These are phyloP conservation scores for Strigamia crassipes DNA, from an alignment of 2,888 invertebrate genomes.

Conservation along the genomic window DNA sequence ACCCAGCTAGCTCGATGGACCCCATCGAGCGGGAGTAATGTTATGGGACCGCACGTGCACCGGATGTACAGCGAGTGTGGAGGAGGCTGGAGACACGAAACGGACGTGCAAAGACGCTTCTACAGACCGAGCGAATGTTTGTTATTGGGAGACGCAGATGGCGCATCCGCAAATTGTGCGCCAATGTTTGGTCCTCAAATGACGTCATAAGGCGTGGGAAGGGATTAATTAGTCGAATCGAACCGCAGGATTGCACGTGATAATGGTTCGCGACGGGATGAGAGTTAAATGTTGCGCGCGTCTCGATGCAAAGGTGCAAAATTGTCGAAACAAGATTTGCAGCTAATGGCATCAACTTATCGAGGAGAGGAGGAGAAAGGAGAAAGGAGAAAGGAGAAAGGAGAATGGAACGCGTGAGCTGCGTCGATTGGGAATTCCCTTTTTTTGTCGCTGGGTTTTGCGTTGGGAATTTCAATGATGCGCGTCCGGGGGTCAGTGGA, in stretches of 20 bases:
- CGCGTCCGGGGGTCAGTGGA: not conserved
- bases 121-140: not conserved
- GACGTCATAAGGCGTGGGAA: not conserved
- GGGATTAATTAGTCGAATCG: conserved; percentile 9
- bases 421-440: conserved; percentile 33
- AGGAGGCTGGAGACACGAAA: not conserved
- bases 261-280: not conserved
- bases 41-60: conserved; percentile 39
- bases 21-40: conserved; percentile 27
- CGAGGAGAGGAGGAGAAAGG: not conserved
- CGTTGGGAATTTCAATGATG: not conserved
- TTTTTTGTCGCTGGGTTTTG: not conserved
- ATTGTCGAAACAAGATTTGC: not conserved
- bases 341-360: conserved; percentile 16
- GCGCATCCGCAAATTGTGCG: not conserved
- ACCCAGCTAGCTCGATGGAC: not conserved
- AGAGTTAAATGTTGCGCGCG: not conserved
- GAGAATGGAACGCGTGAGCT: not conserved
- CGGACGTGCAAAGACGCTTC: conserved; percentile 28
- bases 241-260: not conserved
- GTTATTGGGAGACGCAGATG: conserved; percentile 31
- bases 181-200: not conserved
- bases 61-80: not conserved
- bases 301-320: not conserved
- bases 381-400: too few relatives aligned